A percentile compares a stretch with the other conserved stretches of the same genome.
These are phyloP conservation scores for Esox masquinongy DNA, from an alignment of 2,797 vertebrate genomes.

Conservation along the genomic window DNA sequence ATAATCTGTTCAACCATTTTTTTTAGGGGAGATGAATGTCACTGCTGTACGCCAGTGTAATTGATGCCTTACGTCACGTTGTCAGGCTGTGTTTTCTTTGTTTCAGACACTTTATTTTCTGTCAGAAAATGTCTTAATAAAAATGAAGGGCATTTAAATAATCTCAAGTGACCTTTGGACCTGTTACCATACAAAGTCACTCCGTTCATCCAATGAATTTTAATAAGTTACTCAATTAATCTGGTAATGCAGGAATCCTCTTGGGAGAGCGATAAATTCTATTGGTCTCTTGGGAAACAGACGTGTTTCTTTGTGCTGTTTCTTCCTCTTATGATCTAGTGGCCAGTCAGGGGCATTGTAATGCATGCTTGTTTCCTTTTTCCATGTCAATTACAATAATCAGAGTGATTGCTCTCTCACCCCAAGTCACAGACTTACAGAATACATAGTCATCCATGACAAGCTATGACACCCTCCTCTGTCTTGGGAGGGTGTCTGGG, in stretches of 20 bases:
- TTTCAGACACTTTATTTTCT: background rate
- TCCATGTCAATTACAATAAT: background rate
- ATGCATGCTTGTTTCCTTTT: background rate
- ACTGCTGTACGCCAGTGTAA: background rate
- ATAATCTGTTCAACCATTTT: background rate
- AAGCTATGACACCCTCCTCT: background rate
- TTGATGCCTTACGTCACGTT: background rate
- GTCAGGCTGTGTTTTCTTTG: background rate
- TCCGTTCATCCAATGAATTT: conserved; percentile 69
- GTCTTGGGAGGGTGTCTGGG: background rate
- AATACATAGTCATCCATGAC: background rate
- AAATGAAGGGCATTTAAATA: conserved; percentile 66
- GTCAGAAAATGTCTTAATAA: conserved; percentile 12
- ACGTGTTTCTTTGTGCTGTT: background rate
- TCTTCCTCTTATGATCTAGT: conserved; percentile 21
- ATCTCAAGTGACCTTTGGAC: conserved; percentile 53
- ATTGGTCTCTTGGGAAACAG: conserved; percentile 3
- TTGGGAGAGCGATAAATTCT: conserved; percentile 23
- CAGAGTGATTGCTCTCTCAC: background rate
- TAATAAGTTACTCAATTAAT: conserved; percentile 48
- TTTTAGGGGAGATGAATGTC: background rate
- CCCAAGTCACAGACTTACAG: background rate
- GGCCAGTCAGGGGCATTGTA: background rate
- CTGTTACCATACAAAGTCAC: conserved; percentile 55
- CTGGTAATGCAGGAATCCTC: conserved; percentile 41